phyloP scores from a whole-genome alignment of 2,797 vertebrate genomes.

The Ispidina lecontei region DNA sequence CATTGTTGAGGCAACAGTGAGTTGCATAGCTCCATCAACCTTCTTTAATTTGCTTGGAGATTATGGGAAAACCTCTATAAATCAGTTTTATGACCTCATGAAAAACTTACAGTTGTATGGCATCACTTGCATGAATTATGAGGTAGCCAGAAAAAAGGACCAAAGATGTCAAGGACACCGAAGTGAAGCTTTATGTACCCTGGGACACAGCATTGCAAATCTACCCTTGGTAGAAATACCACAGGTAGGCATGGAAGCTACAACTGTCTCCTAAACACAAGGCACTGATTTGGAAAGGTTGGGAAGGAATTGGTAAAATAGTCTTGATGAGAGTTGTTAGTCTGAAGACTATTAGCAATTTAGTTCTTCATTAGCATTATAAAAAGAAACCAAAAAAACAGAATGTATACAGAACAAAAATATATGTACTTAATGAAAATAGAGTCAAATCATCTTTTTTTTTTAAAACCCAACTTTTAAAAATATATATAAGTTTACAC shows the following conservation, averaged over 20 bases:
- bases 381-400: background rate
- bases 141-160: conserved; percentile 56
- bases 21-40: conserved; percentile 66
- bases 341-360: background rate
- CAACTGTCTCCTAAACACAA: background rate
- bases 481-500: background rate
- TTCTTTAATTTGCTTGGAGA: conserved; percentile 70
- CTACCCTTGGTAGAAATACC: conserved; percentile 5
- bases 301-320: conserved; percentile 5
- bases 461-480: background rate
- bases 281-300: background rate
- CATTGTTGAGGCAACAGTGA: conserved; percentile 62
- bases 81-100: conserved; percentile 69
- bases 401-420: background rate
- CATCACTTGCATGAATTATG: conserved; percentile 70
- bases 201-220: conserved; percentile 8
- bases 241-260: background rate
- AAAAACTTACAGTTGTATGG: conserved; percentile 63
- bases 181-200: conserved; percentile 34
- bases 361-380: conserved; percentile 17
- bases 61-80: conserved; percentile 71
- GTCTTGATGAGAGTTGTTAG: conserved; percentile 6
- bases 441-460: background rate
- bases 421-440: background rate
- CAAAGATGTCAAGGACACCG: conserved; percentile 63